A percentile compares a stretch with the other conserved stretches of the same genome.
These are phyloP conservation scores for Drosophila malerkotliana DNA, from an alignment of 1,140 invertebrate species.

Conservation along the genomic window DNA sequence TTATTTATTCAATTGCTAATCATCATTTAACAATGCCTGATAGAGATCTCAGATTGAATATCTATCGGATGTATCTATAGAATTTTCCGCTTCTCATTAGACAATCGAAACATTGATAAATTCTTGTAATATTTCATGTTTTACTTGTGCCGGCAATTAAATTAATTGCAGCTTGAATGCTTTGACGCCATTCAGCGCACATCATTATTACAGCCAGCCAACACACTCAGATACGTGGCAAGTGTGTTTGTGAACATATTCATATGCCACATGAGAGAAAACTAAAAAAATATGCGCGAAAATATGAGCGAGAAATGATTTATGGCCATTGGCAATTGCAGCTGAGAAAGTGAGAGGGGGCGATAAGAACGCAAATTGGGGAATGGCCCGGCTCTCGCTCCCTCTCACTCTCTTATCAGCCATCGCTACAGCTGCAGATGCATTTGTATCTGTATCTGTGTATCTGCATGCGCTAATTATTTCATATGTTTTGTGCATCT, in stretches of 20 bases:
- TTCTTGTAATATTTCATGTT: constrained; percentile 61
- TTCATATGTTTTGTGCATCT: constrained; percentile 62
- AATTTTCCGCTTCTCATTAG: constrained; percentile 36
- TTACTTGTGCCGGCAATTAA: constrained; percentile 57
- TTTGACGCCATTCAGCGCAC: constrained; percentile 73
- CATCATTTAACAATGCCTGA: neutral
- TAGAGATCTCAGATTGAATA: constrained; percentile 18
- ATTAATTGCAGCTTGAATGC: constrained; percentile 78
- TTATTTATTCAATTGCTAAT: constrained; percentile 9
- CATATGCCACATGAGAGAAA: constrained; percentile 52
- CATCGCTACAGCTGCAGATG: constrained; percentile 19
- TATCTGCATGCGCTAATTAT: constrained; percentile 75
- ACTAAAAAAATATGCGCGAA: constrained; percentile 76
- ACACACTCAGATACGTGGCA: constrained; percentile 2
- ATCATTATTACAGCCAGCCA: constrained; percentile 71
- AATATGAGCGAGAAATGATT: constrained; percentile 78
- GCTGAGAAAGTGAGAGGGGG: constrained; percentile 5
- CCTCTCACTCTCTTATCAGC: constrained; percentile 42
- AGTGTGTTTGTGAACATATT: constrained; percentile 42
- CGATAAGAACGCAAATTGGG: constrained; percentile 26
- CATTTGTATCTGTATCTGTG: constrained; percentile 27
- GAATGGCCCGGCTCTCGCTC: constrained; percentile 23
- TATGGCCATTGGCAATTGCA: constrained; percentile 63
- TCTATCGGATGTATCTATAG: neutral
- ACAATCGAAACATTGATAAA: constrained; percentile 40